Percentiles rank a stretch among this genome's conserved stretches.
Conservation (phyloP, 2,113 vertebrate genomes). For the Pardalotus punctatus region DNA sequence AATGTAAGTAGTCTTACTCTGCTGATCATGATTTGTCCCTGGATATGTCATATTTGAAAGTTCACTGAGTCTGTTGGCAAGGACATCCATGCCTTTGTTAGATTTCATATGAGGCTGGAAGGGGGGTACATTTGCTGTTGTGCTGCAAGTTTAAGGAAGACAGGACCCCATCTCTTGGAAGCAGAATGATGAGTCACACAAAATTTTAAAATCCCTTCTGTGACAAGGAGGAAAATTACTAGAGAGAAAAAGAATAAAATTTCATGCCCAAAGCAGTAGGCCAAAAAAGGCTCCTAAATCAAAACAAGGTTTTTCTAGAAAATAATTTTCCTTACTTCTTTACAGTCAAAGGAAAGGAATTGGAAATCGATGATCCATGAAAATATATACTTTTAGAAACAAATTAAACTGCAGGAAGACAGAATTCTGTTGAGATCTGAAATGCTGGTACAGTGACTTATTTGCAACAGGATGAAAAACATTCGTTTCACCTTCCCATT, state of each 20-base stretch:
- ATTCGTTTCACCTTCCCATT: neutral
- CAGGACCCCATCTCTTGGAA: neutral
- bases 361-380: conserved; percentile 17
- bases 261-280: neutral
- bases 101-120: neutral
- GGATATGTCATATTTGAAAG: conserved; percentile 50
- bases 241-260: neutral
- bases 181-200: neutral
- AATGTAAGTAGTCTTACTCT: neutral
- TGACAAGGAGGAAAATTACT: neutral
- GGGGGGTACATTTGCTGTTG: neutral
- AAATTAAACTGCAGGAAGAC: neutral
- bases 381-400: neutral
- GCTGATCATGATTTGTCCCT: neutral
- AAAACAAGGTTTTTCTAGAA: neutral
- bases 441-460: neutral
- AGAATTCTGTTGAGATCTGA: neutral
- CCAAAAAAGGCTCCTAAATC: neutral
- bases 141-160: neutral
- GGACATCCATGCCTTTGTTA: neutral
- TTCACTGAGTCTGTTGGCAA: conserved; percentile 22
- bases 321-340: neutral
- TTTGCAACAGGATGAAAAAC: neutral
- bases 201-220: neutral
- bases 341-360: neutral